phyloP scores from a whole-genome alignment of 2,888 invertebrate genomes.

The Drosophila tripunctata region DNA sequence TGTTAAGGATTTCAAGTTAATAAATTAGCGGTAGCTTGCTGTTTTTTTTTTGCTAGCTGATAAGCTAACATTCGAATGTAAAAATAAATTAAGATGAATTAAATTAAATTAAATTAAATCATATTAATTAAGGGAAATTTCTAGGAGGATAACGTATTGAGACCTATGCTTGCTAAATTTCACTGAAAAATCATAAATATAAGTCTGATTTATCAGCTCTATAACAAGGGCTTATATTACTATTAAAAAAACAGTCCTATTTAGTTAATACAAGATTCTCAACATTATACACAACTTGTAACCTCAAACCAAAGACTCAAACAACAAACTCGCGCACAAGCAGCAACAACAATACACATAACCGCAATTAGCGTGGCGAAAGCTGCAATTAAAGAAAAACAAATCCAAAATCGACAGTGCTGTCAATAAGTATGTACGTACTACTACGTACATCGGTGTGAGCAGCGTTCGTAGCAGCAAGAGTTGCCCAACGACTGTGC shows the following conservation, averaged over 20 bases:
- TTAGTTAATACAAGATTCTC: background rate
- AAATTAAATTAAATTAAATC: no score
- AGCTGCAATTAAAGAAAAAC: conserved; percentile 42
- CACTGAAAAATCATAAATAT: no score
- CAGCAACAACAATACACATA: conserved; percentile 26
- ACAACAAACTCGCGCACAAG: conserved; percentile 62
- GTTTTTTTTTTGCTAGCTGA: no score
- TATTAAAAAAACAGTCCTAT: background rate
- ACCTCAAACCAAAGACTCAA: conserved; percentile 76
- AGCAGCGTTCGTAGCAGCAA: conserved; percentile 7
- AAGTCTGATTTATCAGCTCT: no score
- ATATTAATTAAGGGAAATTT: no score
- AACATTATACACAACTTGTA: conserved; percentile 8
- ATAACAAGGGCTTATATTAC: no score
- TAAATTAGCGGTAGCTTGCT: no score
- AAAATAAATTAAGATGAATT: no score
- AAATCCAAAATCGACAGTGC: conserved; percentile 52
- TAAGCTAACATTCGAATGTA: no score
- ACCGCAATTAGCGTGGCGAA: conserved; percentile 62
- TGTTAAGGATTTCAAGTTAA: no score
- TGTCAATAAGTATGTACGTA: conserved; percentile 37
- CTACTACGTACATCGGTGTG: background rate
- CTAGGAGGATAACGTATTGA: no score
- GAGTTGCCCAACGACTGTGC: conserved; percentile 42
- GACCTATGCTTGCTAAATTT: no score